Conservation (phyloP, 2,888 invertebrate genomes). For the Ferdinandea cuprea region DNA sequence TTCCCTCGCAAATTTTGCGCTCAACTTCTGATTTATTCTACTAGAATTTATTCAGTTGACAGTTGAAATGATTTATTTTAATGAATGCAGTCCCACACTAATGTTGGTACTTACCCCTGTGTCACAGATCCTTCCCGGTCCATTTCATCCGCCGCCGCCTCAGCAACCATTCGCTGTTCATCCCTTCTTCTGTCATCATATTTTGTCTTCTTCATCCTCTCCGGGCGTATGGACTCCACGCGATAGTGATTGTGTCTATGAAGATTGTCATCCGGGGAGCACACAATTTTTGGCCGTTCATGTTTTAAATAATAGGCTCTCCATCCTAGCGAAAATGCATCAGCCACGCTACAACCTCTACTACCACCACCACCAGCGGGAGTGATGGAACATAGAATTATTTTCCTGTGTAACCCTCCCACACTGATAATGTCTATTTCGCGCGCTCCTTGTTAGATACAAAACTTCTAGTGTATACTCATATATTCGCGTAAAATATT, state of each 20-base stretch:
- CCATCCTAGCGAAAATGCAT: slow-evolving; percentile 39
- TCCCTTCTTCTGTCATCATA: slow-evolving; percentile 48
- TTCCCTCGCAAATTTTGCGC: slow-evolving; percentile 57
- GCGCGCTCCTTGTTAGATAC: slow-evolving; percentile 36
- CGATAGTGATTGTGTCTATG: slow-evolving; percentile 41
- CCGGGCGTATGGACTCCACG: slow-evolving; percentile 39
- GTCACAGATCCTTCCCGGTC: not conserved
- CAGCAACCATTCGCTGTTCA: slow-evolving; percentile 1
- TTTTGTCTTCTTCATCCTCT: slow-evolving; percentile 42
- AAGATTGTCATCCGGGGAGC: slow-evolving; percentile 45
- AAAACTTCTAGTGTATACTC: not conserved
- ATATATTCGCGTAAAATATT: slow-evolving; percentile 43
- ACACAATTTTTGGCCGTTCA: slow-evolving; percentile 54
- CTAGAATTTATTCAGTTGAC: slow-evolving; percentile 71
- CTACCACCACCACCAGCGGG: not conserved
- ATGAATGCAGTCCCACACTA: slow-evolving; percentile 73
- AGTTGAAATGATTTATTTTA: slow-evolving; percentile 75
- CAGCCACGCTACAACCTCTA: not conserved
- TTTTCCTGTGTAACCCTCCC: slow-evolving; percentile 55
- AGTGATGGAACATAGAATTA: slow-evolving; percentile 1
- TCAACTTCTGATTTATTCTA: slow-evolving; percentile 70
- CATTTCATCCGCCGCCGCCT: too few relatives aligned
- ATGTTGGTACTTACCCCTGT: slow-evolving; percentile 36
- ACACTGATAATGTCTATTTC: slow-evolving; percentile 70
- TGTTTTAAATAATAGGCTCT: slow-evolving; percentile 62